phyloP scores from a whole-genome alignment of 2,113 vertebrate species.

The Cephalopholis sonnerati region DNA sequence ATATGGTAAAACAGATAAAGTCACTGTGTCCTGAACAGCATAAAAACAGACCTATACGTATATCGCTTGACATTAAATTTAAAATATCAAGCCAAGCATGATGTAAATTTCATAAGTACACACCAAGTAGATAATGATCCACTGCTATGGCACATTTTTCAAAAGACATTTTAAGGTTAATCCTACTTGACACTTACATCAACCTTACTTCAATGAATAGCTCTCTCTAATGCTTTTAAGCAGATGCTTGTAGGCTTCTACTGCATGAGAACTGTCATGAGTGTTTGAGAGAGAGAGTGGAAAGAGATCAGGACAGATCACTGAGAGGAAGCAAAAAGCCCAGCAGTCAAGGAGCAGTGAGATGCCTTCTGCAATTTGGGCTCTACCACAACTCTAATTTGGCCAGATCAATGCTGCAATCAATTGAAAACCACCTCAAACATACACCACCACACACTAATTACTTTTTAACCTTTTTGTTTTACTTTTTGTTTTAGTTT shows the following conservation, averaged over 20 bases:
- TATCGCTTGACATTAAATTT: background rate
- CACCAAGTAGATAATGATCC: background rate
- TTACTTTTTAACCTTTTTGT: constrained; percentile 59
- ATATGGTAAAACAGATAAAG: background rate
- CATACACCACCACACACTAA: constrained; percentile 50
- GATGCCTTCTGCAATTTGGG: constrained; percentile 38
- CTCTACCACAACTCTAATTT: constrained; percentile 47
- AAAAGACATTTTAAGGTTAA: background rate
- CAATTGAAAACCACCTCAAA: constrained; percentile 44
- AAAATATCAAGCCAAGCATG: background rate
- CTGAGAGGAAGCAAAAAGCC: background rate
- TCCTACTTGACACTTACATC: constrained; percentile 28
- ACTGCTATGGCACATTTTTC: background rate
- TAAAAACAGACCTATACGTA: background rate
- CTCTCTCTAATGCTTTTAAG: constrained; percentile 9
- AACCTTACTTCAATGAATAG: constrained; percentile 23
- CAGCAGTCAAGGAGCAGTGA: constrained; percentile 2
- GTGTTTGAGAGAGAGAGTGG: background rate
- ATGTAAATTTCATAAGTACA: background rate
- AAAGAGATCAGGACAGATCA: constrained; percentile 9
- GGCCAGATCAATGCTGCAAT: constrained; percentile 57
- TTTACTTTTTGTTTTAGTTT: constrained; percentile 38
- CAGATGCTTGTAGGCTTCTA: constrained; percentile 3
- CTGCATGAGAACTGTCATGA: constrained; percentile 2
- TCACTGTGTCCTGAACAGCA: background rate